These are phyloP conservation scores for Sardina pilchardus DNA, from an alignment of 2,113 vertebrate species.

Conservation along the genomic window DNA sequence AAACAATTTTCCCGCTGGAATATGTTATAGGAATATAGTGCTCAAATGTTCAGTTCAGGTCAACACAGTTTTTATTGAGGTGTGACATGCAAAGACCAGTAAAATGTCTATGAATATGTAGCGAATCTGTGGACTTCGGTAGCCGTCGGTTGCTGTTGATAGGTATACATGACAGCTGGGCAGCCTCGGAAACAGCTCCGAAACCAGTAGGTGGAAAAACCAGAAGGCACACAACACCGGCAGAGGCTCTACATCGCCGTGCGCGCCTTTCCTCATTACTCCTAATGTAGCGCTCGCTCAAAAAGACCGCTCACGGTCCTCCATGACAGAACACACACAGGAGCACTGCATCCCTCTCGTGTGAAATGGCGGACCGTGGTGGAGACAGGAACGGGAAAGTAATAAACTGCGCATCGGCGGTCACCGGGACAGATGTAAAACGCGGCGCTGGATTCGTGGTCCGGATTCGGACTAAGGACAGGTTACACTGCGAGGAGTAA, in stretches of 20 bases:
- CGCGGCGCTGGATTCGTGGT: slow-evolving; percentile 20
- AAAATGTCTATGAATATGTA: too few species aligned
- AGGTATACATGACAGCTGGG: too few species aligned
- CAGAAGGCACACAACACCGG: too few species aligned
- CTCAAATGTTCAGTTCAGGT: too few species aligned
- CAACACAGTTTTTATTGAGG: too few species aligned
- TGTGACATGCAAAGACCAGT: too few species aligned
- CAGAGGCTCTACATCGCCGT: slow-evolving; percentile 12
- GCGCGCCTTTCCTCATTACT: slow-evolving; percentile 6
- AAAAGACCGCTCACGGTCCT: slow-evolving; percentile 30
- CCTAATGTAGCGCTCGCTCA: neutral
- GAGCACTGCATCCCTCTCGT: slow-evolving; percentile 26
- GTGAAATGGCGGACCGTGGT: slow-evolving; percentile 58
- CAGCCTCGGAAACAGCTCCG: too few species aligned
- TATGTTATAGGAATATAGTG: too few species aligned
- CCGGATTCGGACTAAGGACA: slow-evolving; percentile 27
- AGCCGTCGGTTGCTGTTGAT: too few species aligned
- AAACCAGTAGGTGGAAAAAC: too few species aligned
- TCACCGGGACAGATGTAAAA: slow-evolving; percentile 37
- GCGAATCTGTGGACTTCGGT: too few species aligned
- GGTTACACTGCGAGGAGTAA: neutral
- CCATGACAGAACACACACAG: slow-evolving; percentile 47
- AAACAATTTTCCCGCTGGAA: too few species aligned
- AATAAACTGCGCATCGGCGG: slow-evolving; percentile 31
- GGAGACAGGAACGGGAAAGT: slow-evolving; percentile 44